Evolutionary conservation across 2,888 invertebrate species (phyloP).

Genomic region (Pseudolycoriella hygida): DNA sequence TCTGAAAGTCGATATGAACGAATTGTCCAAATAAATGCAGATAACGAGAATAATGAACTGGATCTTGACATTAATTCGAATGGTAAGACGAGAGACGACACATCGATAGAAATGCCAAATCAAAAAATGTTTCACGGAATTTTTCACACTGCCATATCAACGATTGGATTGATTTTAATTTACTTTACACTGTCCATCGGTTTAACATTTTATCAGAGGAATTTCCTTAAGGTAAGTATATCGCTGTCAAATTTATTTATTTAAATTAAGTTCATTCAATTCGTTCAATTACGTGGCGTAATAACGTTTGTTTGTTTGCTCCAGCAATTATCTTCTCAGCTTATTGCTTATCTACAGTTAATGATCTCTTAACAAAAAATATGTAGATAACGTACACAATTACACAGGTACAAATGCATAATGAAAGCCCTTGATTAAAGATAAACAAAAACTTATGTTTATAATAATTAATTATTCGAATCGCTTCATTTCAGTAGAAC

Average conservation of each 20-base stretch:
- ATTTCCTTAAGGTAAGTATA: constrained; percentile 57
- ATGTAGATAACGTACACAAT: no score
- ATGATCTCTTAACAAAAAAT: no score
- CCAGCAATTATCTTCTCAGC: no score
- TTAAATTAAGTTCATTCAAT: not conserved
- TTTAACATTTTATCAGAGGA: constrained; percentile 92
- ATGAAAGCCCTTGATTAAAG: no score
- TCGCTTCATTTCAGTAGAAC: no score
- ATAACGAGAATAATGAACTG: not conserved
- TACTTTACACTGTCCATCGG: constrained; percentile 89
- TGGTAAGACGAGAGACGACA: not conserved
- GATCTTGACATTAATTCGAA: not conserved
- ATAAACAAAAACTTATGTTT: no score
- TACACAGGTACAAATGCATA: no score
- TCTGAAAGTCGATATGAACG: constrained; percentile 3
- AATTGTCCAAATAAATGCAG: not conserved
- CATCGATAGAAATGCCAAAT: not conserved
- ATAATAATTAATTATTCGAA: no score
- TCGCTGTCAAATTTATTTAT: not conserved
- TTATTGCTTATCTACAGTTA: no score
- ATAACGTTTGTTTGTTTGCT: no score
- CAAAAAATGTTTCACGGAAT: not conserved
- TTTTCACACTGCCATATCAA: constrained; percentile 1
- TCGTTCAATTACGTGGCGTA: no score
- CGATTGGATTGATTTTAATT: constrained; percentile 42